These are phyloP conservation scores for Agrotis exclamationis DNA, from an alignment of 2,888 invertebrate genomes.

Conservation along the genomic window DNA sequence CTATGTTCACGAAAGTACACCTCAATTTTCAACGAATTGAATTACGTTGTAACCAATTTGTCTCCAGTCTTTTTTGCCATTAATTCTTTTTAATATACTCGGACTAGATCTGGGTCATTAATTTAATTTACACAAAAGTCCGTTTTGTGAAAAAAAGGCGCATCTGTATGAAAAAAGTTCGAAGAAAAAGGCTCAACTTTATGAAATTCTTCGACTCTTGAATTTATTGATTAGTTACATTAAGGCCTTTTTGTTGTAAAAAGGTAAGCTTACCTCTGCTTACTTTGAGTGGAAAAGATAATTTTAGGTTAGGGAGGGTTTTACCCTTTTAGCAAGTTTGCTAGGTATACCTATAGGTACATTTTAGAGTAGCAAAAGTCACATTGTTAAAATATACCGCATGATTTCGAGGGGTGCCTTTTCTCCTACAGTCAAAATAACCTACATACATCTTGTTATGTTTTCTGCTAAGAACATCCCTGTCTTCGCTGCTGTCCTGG, in stretches of 20 bases:
- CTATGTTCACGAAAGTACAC: conserved; percentile 8
- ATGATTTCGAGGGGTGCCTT: conserved; percentile 4
- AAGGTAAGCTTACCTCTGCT: not conserved
- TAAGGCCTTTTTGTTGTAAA: conserved; percentile 5
- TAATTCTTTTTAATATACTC: conserved; percentile 31
- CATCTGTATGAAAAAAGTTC: conserved; percentile 21
- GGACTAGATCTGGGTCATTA: conserved; percentile 28
- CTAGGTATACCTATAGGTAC: not conserved
- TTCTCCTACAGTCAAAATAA: too few species aligned
- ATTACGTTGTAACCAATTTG: conserved; percentile 23
- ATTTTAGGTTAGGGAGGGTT: conserved; percentile 2
- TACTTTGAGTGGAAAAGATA: not conserved
- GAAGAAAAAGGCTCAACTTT: conserved; percentile 30
- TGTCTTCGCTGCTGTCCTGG: not conserved
- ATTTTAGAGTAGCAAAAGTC: conserved; percentile 2
- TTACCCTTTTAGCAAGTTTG: conserved; percentile 11
- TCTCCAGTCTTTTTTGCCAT: conserved; percentile 23
- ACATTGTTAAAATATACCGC: conserved; percentile 1
- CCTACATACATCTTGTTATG: too few species aligned
- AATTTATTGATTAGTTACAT: conserved; percentile 33
- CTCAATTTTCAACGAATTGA: conserved; percentile 39
- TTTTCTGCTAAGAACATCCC: not conserved
- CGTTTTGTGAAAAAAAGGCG: conserved; percentile 17
- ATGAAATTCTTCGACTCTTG: conserved; percentile 17
- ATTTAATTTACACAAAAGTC: conserved; percentile 45